phyloP scores from a whole-genome alignment of 2,113 vertebrate genomes.

The Bettongia penicillata region DNA sequence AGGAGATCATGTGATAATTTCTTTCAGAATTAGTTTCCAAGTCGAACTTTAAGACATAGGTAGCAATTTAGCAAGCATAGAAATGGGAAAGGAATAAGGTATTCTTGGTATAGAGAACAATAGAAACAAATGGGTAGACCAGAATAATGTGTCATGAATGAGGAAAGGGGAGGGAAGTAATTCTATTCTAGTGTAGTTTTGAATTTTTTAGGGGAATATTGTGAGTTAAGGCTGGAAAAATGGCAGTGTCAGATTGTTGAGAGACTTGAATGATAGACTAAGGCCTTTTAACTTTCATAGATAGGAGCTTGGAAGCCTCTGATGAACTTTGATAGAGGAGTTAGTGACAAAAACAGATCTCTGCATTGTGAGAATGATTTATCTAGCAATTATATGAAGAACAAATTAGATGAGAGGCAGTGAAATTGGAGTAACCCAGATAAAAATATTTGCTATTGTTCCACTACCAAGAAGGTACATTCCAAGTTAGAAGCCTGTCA shows the following conservation, averaged over 20 bases:
- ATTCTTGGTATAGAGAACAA: not conserved
- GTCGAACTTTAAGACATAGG: not conserved
- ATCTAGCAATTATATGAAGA: not conserved
- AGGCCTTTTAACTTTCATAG: not conserved
- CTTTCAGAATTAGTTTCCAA: not conserved
- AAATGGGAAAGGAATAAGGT: too few species aligned
- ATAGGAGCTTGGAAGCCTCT: not conserved
- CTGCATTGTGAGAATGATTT: not conserved
- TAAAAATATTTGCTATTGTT: not conserved
- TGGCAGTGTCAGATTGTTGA: not conserved
- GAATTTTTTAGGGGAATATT: not conserved
- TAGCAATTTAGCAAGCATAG: not conserved
- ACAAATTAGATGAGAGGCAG: not conserved
- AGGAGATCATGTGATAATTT: not conserved
- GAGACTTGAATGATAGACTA: not conserved
- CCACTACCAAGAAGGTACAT: not conserved
- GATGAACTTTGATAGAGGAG: not conserved
- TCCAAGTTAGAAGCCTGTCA: not conserved
- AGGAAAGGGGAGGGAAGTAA: not conserved
- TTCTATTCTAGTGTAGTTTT: not conserved
- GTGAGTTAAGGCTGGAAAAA: not conserved
- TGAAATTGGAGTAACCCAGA: not conserved
- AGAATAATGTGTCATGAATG: not conserved
- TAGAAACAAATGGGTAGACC: not conserved
- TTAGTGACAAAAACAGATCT: not conserved